Conservation (phyloP, 1,140 invertebrate species). For the Stegodyphus mimosarum region DNA sequence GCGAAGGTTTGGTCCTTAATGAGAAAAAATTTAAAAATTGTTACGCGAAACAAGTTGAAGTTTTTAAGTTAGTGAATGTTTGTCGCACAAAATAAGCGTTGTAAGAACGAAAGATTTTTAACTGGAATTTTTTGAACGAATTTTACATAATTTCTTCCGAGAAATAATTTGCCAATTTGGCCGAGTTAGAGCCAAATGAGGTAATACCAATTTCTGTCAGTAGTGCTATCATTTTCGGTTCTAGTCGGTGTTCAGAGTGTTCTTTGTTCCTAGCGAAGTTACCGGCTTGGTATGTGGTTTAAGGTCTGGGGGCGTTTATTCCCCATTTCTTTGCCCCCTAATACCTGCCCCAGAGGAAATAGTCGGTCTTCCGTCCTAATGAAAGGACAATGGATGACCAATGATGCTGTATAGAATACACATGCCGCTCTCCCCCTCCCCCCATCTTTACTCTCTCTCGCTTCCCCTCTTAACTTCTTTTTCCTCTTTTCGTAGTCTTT, state of each 20-base stretch:
- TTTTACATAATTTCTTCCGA: too few species aligned
- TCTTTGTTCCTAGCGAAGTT: constrained; percentile 37
- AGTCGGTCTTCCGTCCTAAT: constrained; percentile 12
- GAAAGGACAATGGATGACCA: constrained; percentile 52
- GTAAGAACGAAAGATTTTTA: too few species aligned
- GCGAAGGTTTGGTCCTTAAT: too few species aligned
- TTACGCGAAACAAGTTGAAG: too few species aligned
- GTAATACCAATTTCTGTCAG: too few species aligned
- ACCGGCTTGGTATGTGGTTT: constrained; percentile 12
- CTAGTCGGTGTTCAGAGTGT: not conserved
- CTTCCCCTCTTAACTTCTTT: not conserved
- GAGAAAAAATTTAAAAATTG: too few species aligned
- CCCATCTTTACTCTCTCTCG: not conserved
- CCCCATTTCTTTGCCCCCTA: constrained; percentile 15
- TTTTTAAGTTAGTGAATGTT: too few species aligned
- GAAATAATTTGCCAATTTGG: too few species aligned
- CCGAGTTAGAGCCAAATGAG: too few species aligned
- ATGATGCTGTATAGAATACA: constrained; percentile 24
- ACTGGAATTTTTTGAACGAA: too few species aligned
- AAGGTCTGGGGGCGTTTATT: not conserved
- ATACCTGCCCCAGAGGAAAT: not conserved
- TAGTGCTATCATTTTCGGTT: not conserved
- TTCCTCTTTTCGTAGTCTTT: not conserved
- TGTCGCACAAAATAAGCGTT: too few species aligned
- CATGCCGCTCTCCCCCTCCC: too few species aligned